Percentiles rank a stretch among this genome's conserved stretches.
phyloP scores from a whole-genome alignment of 1,140 invertebrate species.

The Protaetia brevitarsis region DNA sequence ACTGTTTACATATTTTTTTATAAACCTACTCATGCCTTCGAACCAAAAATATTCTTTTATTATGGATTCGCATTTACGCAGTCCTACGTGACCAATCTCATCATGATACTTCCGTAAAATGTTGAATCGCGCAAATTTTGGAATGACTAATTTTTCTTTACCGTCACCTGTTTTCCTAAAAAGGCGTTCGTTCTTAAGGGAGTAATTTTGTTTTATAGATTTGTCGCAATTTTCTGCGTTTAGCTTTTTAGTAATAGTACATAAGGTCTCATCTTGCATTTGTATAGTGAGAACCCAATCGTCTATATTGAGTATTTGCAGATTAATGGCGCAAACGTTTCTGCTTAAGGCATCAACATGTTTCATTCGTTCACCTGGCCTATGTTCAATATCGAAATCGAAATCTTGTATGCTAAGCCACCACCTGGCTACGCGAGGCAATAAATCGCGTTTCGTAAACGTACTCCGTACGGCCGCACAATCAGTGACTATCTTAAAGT shows the following conservation, averaged over 20 bases:
- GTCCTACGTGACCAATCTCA: slow-evolving; percentile 26
- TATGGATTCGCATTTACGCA: slow-evolving; percentile 11
- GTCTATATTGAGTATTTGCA: not conserved
- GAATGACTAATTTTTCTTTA: slow-evolving; percentile 19
- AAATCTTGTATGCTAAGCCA: slow-evolving; percentile 31
- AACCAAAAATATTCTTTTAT: slow-evolving; percentile 22
- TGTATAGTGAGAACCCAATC: not conserved
- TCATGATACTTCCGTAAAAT: slow-evolving; percentile 30
- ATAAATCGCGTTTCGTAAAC: slow-evolving; percentile 19
- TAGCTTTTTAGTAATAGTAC: not conserved
- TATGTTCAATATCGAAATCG: slow-evolving; percentile 24
- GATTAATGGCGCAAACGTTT: not conserved
- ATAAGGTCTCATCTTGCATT: not conserved
- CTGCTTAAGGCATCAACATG: not conserved
- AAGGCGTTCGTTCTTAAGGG: not conserved
- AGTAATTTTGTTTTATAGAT: not conserved
- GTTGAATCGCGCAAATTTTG: slow-evolving; percentile 22
- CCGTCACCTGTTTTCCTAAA: not conserved
- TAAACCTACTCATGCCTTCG: slow-evolving; percentile 10
- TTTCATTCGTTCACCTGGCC: not conserved
- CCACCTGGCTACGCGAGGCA: slow-evolving; percentile 34
- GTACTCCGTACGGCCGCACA: slow-evolving; percentile 36
- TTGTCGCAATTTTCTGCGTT: not conserved
- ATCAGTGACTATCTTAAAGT: slow-evolving; percentile 45
- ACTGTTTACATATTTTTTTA: no score